phyloP scores from a whole-genome alignment of 2,888 invertebrate genomes.

The Apodemia mormo region DNA sequence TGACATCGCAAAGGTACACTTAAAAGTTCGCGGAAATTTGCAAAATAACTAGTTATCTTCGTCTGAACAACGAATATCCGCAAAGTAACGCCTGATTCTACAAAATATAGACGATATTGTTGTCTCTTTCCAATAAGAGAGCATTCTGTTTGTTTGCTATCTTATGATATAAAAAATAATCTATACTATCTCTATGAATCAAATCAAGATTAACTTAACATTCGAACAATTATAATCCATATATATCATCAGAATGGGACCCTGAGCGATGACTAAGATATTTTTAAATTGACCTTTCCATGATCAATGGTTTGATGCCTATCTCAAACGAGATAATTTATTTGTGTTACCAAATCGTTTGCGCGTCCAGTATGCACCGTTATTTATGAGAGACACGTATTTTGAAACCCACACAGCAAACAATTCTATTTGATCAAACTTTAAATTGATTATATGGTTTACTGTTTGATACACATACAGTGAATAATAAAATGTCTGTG shows the following conservation, averaged over 20 bases:
- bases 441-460: too few species aligned
- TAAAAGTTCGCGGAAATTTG: too few species aligned
- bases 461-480: too few species aligned
- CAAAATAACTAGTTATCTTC: too few species aligned
- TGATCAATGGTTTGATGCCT: slow-evolving; percentile 9
- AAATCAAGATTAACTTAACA: background rate
- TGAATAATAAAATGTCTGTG: too few species aligned
- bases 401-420: background rate
- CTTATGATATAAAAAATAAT: too few species aligned
- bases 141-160: too few species aligned
- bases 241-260: background rate
- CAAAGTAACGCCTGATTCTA: too few species aligned
- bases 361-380: background rate
- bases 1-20: too few species aligned
- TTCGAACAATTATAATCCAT: background rate
- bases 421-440: background rate
- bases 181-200: background rate
- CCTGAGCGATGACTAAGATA: slow-evolving; percentile 8
- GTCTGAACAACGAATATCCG: too few species aligned
- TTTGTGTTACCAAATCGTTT: slow-evolving; percentile 9
- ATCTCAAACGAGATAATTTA: slow-evolving; percentile 7
- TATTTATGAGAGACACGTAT: background rate
- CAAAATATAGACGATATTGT: too few species aligned
- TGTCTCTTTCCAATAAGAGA: too few species aligned
- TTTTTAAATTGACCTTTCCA: slow-evolving; percentile 15